These are phyloP conservation scores for Tyrannus savana DNA, from an alignment of 2,113 vertebrate genomes.

Conservation along the genomic window DNA sequence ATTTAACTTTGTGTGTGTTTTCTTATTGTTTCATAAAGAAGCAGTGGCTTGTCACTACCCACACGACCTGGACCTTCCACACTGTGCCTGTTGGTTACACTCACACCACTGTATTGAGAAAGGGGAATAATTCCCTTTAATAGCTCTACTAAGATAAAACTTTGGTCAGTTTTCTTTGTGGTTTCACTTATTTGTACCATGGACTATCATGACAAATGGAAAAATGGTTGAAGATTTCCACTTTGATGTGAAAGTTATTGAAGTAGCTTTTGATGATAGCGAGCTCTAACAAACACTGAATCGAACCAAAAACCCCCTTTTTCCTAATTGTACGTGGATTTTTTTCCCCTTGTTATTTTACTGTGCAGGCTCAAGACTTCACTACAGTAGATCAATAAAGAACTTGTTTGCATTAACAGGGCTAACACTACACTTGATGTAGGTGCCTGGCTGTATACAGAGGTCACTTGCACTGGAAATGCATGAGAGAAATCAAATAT, in stretches of 20 bases:
- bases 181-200: not conserved
- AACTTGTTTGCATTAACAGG: conserved; percentile 68
- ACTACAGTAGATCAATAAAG: conserved; percentile 39
- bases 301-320: not conserved
- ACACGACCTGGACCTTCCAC: not conserved
- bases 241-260: not conserved
- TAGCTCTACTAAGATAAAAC: not conserved
- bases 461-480: conserved; percentile 60
- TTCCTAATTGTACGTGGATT: not conserved
- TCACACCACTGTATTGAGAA: not conserved
- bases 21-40: not conserved
- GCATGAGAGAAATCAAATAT: conserved; percentile 62
- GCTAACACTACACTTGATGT: conserved; percentile 60
- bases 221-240: not conserved
- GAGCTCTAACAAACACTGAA: not conserved
- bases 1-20: not conserved
- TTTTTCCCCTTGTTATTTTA: not conserved
- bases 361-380: conserved; percentile 22
- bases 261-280: not conserved
- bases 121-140: not conserved
- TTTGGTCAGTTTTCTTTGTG: not conserved
- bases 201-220: not conserved
- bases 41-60: not conserved
- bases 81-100: not conserved
- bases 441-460: conserved; percentile 42